Evolutionary conservation across 2,113 vertebrate genomes (phyloP).

Genomic region (Cygnus buccinator): DNA sequence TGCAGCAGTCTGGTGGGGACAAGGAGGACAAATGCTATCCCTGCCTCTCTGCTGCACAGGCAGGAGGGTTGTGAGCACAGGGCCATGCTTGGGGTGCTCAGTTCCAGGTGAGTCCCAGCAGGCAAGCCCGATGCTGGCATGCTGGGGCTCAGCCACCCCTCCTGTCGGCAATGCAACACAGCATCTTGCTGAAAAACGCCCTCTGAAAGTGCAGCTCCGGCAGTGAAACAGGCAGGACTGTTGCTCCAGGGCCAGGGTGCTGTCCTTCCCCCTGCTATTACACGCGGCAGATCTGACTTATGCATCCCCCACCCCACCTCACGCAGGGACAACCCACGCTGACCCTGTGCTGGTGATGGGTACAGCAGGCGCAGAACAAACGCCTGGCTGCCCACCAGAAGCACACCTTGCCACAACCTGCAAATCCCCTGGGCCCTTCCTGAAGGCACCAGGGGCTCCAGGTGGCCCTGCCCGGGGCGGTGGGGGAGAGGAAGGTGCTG

Average conservation of each 20-base stretch:
- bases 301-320: neutral
- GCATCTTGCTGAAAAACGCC: neutral
- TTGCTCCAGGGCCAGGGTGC: neutral
- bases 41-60: neutral
- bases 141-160: neutral
- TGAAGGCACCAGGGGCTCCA: neutral
- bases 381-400: neutral
- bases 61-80: neutral
- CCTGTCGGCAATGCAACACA: neutral
- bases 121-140: neutral
- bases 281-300: neutral
- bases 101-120: accelerated
- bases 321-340: neutral
- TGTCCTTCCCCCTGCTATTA: neutral
- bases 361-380: neutral
- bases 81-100: neutral
- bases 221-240: neutral
- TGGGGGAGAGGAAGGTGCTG: neutral
- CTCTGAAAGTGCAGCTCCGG: neutral
- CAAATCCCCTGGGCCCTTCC: constrained; percentile 23
- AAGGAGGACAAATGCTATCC: neutral
- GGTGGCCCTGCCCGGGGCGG: constrained; percentile 33
- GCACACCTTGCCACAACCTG: constrained; percentile 4
- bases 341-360: neutral
- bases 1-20: neutral